Evolutionary conservation across 2,888 invertebrate genomes (phyloP).

Genomic region (Erpobdella octoculata): DNA sequence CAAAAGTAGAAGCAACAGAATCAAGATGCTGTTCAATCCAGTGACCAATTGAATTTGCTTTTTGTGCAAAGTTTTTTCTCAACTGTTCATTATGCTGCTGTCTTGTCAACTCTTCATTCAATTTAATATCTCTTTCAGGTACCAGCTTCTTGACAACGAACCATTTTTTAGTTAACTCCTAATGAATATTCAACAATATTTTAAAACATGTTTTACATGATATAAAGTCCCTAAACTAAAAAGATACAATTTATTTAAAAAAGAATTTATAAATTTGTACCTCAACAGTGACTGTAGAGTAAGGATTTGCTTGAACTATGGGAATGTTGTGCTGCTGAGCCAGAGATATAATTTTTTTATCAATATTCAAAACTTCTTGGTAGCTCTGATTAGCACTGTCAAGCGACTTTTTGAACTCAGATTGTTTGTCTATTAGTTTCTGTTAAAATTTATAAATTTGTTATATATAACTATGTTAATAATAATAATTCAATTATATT

Average conservation of each 20-base stretch:
- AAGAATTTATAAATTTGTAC: constrained; percentile 54
- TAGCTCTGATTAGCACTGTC: constrained; percentile 98
- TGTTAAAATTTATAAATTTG: constrained; percentile 36
- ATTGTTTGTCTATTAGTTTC: constrained; percentile 91
- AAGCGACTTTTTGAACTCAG: constrained; percentile 89
- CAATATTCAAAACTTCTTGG: constrained; percentile 83
- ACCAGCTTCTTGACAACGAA: constrained; percentile 86
- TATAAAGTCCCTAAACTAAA: constrained; percentile 36
- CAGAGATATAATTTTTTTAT: constrained; percentile 86
- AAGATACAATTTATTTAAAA: background rate
- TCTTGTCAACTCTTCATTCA: constrained; percentile 89
- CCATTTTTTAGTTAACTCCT: constrained; percentile 82
- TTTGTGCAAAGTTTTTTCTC: constrained; percentile 94
- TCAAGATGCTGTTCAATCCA: constrained; percentile 92
- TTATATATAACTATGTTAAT: background rate
- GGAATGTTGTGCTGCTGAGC: constrained; percentile 85
- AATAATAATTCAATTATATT: background rate
- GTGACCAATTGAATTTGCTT: constrained; percentile 94
- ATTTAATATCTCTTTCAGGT: constrained; percentile 87
- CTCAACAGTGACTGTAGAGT: constrained; percentile 89
- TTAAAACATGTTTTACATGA: background rate
- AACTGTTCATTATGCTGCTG: constrained; percentile 91
- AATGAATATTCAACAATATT: background rate
- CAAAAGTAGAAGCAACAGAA: constrained; percentile 88
- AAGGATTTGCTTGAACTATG: constrained; percentile 90